Evolutionary conservation across 2,888 invertebrate species (phyloP), one percentile per base, ranked within the genome.

Genomic region (Hirtodrosophila trivittata): DNA sequence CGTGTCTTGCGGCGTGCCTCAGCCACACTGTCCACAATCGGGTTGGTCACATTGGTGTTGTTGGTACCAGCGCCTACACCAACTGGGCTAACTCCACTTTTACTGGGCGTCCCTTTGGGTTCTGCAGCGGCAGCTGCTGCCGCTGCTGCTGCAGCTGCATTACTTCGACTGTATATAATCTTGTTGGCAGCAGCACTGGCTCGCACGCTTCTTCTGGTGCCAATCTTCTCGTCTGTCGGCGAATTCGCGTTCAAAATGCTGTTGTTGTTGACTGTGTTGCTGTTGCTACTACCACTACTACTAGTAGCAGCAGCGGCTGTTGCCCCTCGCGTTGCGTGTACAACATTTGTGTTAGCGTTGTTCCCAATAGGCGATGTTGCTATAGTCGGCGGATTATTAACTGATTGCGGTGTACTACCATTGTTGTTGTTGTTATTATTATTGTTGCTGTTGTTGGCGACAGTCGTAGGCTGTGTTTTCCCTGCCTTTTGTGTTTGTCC

Each of bases 1-100:
- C 94, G 92, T 18, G 94, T 94, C 92, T 94, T 94, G 85, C 94
- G 90, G 18, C 93, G 72, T 1, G 88, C 89, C 55, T 90, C 90
- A 5, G 84, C 86, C 32, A 86, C 81, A 46, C 86, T 87, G 38
- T 89, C 89, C 2, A 72, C 72, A 35, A 56, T 77, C 1, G 55
- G 52, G 21, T 60, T 77, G 7, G 57, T 35, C 25, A 89, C 87
- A 70, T 57, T 80, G 42, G 87, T 75, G 47, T 62, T 81, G 14
- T 42, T 57, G 1, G 46, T 42, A 26, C 32, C 21, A 30, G 38
- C 52, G 1, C 25, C 28, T 13, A 25, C 41, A 7, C 55, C 69
- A n/a, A 51, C 18, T 32, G 32, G 7, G 21, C 41, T 13, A 0
- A 18, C 45, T 1, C 8, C 13, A 8, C 37, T 13, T 52, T 70